A percentile compares a stretch with the other conserved stretches of the same genome.
These are phyloP conservation scores for Dynastes hyllus DNA, from an alignment of 2,888 invertebrate genomes.

Conservation along the genomic window DNA sequence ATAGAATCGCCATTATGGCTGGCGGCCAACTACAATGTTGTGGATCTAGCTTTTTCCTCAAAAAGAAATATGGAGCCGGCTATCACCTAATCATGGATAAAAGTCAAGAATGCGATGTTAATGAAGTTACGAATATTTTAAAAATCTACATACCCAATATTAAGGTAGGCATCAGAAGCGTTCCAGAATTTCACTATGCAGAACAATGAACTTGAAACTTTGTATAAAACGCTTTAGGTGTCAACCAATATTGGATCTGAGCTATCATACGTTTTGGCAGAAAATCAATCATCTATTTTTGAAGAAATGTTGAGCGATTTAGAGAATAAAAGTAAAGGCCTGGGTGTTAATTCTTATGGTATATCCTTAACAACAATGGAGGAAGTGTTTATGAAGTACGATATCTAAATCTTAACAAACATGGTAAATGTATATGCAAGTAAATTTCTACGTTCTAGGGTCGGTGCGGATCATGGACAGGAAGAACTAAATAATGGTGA, in stretches of 20 bases:
- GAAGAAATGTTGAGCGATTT: constrained; percentile 81
- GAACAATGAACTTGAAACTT: no score
- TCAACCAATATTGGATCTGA: constrained; percentile 85
- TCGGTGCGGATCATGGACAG: constrained; percentile 61
- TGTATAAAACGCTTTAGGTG: constrained; percentile 64
- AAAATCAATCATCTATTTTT: constrained; percentile 77
- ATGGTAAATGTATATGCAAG: neutral
- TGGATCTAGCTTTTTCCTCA: constrained; percentile 87
- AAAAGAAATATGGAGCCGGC: constrained; percentile 88
- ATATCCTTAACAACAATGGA: constrained; percentile 90
- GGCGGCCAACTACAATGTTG: constrained; percentile 86
- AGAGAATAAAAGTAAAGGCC: constrained; percentile 74
- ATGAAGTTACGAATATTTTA: constrained; percentile 76
- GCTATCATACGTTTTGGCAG: constrained; percentile 80
- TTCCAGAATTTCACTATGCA: no score
- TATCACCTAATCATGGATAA: constrained; percentile 85
- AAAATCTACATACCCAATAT: constrained; percentile 79
- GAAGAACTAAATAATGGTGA: constrained; percentile 55
- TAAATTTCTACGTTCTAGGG: constrained; percentile 53
- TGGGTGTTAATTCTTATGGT: constrained; percentile 86
- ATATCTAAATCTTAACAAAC: neutral
- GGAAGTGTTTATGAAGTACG: constrained; percentile 89
- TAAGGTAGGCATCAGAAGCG: constrained; percentile 61
- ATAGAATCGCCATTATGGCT: constrained; percentile 91
- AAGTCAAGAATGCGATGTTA: constrained; percentile 71